Base-by-base conservation (phyloP, 2,797 vertebrate species). In the Acipenser oxyrinchus region DNA sequence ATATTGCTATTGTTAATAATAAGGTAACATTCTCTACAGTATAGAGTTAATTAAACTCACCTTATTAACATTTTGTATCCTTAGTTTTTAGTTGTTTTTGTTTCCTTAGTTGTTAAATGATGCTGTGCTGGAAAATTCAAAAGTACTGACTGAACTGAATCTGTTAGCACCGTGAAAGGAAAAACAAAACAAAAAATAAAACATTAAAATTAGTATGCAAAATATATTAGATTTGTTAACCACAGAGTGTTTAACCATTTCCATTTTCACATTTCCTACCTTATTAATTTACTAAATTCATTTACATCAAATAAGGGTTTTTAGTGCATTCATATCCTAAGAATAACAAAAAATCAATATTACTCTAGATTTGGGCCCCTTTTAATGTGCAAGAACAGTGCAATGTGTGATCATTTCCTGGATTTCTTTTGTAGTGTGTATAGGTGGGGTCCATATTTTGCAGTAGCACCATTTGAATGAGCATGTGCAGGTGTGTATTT, bases 201-300 rank as follows among this genome's bases (percentile, higher is more conserved):
- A 87, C 81, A 91, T 89, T 75, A 82, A 81, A 86, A 89, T 94
- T 82, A 88, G 75, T 78, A 91, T 79, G 85, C 86, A 90, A 89
- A 89, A 76, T 50, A 49, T 4, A 37, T 10, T 9, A 10, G 60
- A 62, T 62, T 62, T 23, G 60, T 62, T 23, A 62, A 62, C 60
- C 60, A 62, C 60, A 7, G 60, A 55, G 7, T 8, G 10, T 55
- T 55, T 55, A 55, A 55, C 53, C 53, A 10, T 55, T 55, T 55
- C 53, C n/a, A n/a, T 55, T 55, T 55, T 55, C 53, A 55, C n/a
- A n/a, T 55, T 6, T 55, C 53, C 11, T 7, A 37, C 6, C 18
- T 18, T 62, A 10, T 12, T 37, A 6, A 1, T 58, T 58, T 58
- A 2, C 10, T 6, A 11, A 6, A 58, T 58, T 6, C 2, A 5